Conservation (phyloP, 2,888 invertebrate species). For the Zelleria hepariella region DNA sequence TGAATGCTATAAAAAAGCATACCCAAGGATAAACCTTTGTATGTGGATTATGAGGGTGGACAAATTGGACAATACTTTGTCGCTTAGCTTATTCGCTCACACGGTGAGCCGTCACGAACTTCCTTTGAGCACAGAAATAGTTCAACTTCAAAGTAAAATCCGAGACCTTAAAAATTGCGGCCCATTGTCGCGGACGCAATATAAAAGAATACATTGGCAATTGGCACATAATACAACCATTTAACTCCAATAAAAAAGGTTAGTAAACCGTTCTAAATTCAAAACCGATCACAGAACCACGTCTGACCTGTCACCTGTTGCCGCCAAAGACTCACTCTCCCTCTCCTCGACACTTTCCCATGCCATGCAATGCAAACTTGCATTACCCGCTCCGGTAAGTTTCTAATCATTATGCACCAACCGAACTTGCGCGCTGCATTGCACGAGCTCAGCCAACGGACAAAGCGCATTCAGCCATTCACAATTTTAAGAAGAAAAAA, state of each 20-base stretch:
- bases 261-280: not conserved
- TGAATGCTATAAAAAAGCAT: not conserved
- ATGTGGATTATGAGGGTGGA: slow-evolving; percentile 3
- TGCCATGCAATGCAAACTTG: slow-evolving; percentile 5
- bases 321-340: slow-evolving; percentile 41
- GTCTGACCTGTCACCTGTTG: slow-evolving; percentile 29
- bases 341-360: slow-evolving; percentile 43
- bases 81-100: slow-evolving; percentile 4
- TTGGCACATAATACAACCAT: not conserved
- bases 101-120: slow-evolving; percentile 7
- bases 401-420: slow-evolving; percentile 65
- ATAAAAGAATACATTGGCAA: not conserved
- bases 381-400: slow-evolving; percentile 42
- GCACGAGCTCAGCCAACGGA: slow-evolving; percentile 68
- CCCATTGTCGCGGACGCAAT: not conserved
- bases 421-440: slow-evolving; percentile 58
- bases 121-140: not conserved
- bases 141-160: not conserved
- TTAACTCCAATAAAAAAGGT: not conserved
- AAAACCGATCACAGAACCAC: not conserved
- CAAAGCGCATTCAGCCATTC: slow-evolving; percentile 66
- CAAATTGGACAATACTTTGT: not conserved
- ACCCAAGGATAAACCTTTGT: not conserved
- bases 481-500: slow-evolving; percentile 44
- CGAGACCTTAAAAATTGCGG: not conserved